These are phyloP conservation scores for Molossus alvarezi DNA, from an alignment of 2,797 vertebrate genomes.

Conservation along the genomic window DNA sequence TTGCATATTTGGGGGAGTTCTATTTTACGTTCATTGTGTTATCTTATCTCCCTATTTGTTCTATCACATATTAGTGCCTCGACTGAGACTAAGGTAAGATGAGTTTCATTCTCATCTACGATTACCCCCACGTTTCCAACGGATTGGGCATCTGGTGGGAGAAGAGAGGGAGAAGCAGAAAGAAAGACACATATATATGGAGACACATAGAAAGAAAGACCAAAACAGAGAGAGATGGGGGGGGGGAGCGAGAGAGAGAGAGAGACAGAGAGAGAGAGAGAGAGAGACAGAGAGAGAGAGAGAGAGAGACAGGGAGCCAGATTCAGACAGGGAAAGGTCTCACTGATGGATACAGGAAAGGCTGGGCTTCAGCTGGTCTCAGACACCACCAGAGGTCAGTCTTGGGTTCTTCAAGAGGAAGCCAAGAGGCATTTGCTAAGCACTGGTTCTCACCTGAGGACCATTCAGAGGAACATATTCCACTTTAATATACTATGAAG, in stretches of 20 bases:
- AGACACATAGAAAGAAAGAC: background rate
- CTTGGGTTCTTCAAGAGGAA: conserved; percentile 78
- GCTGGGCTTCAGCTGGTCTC: background rate
- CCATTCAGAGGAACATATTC: conserved; percentile 83
- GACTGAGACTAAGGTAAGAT: background rate
- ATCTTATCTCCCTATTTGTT: background rate
- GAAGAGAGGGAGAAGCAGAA: background rate
- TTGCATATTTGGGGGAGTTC: background rate
- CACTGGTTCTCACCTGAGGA: conserved; percentile 82
- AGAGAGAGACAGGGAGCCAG: background rate
- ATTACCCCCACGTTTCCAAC: background rate
- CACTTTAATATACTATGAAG: conserved; percentile 79
- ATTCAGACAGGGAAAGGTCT: background rate
- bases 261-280: too few relatives aligned
- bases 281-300: background rate
- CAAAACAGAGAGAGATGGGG: background rate
- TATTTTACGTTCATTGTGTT: conserved; percentile 1
- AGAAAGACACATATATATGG: background rate
- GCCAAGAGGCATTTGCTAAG: conserved; percentile 56
- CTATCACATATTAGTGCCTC: conserved; percentile 9
- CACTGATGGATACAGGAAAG: background rate
- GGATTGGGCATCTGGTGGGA: background rate
- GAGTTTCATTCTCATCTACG: background rate
- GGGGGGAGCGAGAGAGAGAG: fast-evolving
- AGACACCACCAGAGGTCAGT: conserved; percentile 79